phyloP scores from a whole-genome alignment of 2,888 invertebrate species.

The Callimorpha dominula region DNA sequence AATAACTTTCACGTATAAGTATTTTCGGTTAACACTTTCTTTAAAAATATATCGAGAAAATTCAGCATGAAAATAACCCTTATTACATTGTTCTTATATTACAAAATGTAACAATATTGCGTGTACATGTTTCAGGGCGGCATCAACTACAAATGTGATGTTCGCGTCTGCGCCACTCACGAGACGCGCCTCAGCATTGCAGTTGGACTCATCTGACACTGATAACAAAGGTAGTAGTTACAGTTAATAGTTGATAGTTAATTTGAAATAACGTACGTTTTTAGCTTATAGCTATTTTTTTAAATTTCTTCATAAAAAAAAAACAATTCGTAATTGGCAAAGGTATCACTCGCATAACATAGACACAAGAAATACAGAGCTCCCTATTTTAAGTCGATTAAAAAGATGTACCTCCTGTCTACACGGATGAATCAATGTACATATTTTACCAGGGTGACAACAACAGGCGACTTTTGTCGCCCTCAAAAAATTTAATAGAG shows the following conservation, averaged over 20 bases:
- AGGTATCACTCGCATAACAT: too few relatives aligned
- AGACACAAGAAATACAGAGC: too few relatives aligned
- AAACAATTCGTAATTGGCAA: too few relatives aligned
- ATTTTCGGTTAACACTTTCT: neutral
- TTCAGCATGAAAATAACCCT: conserved; percentile 24
- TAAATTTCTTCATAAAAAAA: too few relatives aligned
- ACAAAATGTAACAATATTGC: conserved; percentile 22
- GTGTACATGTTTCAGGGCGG: conserved; percentile 88
- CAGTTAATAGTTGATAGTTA: neutral
- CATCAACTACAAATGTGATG: conserved; percentile 96
- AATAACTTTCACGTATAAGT: neutral
- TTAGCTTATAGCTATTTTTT: too few relatives aligned
- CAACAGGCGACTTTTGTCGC: too few relatives aligned
- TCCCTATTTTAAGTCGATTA: too few relatives aligned
- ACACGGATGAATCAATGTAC: too few relatives aligned
- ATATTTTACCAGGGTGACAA: too few relatives aligned
- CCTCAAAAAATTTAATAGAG: too few relatives aligned
- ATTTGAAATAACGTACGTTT: too few relatives aligned
- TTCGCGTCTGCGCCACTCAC: conserved; percentile 92
- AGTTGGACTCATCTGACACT: conserved; percentile 88
- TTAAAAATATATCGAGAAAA: neutral
- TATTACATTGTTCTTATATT: conserved; percentile 6
- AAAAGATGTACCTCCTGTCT: too few relatives aligned
- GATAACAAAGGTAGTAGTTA: conserved; percentile 89
- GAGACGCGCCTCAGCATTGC: conserved; percentile 94